Base-by-base conservation (phyloP, 1,140 invertebrate species). In the Hesperophylax magnus region DNA sequence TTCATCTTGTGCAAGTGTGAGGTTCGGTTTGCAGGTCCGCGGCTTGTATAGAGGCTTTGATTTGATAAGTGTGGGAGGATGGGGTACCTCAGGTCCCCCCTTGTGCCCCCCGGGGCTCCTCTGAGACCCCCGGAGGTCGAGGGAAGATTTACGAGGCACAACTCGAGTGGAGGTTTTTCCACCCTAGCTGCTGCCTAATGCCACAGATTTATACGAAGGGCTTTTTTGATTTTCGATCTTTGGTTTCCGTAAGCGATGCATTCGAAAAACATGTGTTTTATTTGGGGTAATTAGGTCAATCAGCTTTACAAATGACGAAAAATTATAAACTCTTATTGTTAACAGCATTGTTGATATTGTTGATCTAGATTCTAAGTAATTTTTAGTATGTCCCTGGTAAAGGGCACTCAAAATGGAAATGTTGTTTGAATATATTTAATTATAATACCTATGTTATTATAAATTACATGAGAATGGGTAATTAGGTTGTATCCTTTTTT, bases 51-150 rank as follows among this genome's bases (percentile, higher is more conserved):
- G 47, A 34, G 24, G 78, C 56, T 82, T 82, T 82, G 81, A 82
- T 82, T 82, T 82, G 81, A 82, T 82, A 82, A 82, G 81, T 79
- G 81, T 77, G 58, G 47, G n/a, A n/a, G 77, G 77, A 39, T 69
- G 74, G 71, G 27, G 54, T 67, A 27, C 76, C 76, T n/a, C 14
- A 61, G n/a, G 80, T 61, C 56, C 77, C 39, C 39, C 39, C 11
- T 76, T 53, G 58, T 54, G 61, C 65, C 31, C 31, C 47, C 56
- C 47, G 76, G 60, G 31, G n/a, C 54, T 18, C 67, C 53, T 71
- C 31, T 15, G 53, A 20, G 34, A 31, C 58, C 67, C 24, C 52
- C 17, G 69, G 77, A 79, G 75, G 77, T 78, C 58, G 22, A 58
- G 61, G 24, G 56, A 67, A 83, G 78, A 83, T 83, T 83, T 83